Base-by-base conservation (phyloP, 2,113 vertebrate species). In the Ia io region DNA sequence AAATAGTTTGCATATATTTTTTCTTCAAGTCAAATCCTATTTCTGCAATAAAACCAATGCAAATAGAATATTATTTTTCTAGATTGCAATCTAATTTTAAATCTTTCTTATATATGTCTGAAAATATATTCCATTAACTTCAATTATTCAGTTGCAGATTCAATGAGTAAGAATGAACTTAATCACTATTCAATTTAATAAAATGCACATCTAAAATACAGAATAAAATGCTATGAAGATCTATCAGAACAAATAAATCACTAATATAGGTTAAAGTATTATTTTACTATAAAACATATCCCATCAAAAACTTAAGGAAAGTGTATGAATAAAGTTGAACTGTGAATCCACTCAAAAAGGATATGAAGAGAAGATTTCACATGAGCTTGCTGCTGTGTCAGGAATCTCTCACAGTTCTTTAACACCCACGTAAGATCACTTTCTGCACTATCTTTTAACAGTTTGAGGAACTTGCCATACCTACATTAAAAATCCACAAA, bases 311-410 rank as follows among this genome's bases (percentile, higher is more conserved):
- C 25, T 44, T 67, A 77, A 44, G 16, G 95, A 90, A 82, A 92
- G 63, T 23, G 71, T 5, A 32, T 53, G 56, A 85, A 84, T 35
- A 69, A 37, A 94, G 17, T 88, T 92, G 17, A 93, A 67, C 30
- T 71, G 44, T 11, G 25, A 96, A 13, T 94, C 37, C 69, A 23
- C 25, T 77, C 11, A 42, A 69, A 98, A 99, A 99, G 99, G 99
- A 99, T 99, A 99, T 98, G 32, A 96, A 99, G 98, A 25, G 98
- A 94, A 92, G 99, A 98, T 6, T 95, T 97, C 14, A 98, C 44
- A 22, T 95, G 59, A 30, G 96, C 90, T 94, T 98, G 98, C 93
- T 99, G 99, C 5, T 98, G 98, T 86, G 99, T 98, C 93, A 99
- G 97, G 95, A 99, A 99, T 84, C 96, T 97, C 91, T 99, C 98